Conservation (phyloP, 1,140 invertebrate species). For the Drosophila fuyamai region DNA sequence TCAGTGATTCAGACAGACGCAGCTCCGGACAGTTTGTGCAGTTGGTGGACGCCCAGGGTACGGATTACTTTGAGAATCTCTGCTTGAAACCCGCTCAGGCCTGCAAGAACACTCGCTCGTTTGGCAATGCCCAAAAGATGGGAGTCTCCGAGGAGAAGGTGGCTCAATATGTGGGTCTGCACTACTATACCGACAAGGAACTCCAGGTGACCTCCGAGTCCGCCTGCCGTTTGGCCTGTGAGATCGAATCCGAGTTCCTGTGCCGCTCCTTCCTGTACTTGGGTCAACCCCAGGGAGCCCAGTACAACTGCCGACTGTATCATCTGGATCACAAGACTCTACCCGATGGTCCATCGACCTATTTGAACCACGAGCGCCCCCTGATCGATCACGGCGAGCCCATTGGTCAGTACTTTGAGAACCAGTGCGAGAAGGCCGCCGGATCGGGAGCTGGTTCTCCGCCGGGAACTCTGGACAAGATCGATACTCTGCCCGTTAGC, state of each 20-base stretch:
- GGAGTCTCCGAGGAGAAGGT: conserved; percentile 96
- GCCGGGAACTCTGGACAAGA: conserved; percentile 71
- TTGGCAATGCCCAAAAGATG: conserved; percentile 90
- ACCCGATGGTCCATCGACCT: conserved; percentile 95
- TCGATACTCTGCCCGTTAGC: conserved; percentile 88
- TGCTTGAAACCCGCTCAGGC: conserved; percentile 94
- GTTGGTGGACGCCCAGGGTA: conserved; percentile 94
- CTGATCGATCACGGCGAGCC: conserved; percentile 95
- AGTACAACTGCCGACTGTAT: conserved; percentile 96
- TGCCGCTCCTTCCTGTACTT: conserved; percentile 95
- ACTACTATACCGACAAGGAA: conserved; percentile 97
- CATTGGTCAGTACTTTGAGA: conserved; percentile 95
- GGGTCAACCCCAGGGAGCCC: conserved; percentile 89
- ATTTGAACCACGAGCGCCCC: conserved; percentile 93
- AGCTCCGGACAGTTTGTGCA: conserved; percentile 93
- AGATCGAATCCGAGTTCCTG: conserved; percentile 96
- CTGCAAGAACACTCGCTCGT: conserved; percentile 91
- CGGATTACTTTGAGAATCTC: conserved; percentile 98
- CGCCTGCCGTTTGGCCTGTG: conserved; percentile 94
- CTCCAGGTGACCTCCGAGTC: conserved; percentile 93
- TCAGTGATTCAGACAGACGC: conserved; percentile 94
- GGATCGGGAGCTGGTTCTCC: conserved; percentile 79
- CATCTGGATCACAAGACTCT: conserved; percentile 96
- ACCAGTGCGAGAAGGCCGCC: conserved; percentile 90
- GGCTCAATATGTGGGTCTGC: conserved; percentile 94